These are phyloP conservation scores for Mastomys natalensis DNA, from an alignment of 2,113 vertebrate species.

Conservation along the genomic window DNA sequence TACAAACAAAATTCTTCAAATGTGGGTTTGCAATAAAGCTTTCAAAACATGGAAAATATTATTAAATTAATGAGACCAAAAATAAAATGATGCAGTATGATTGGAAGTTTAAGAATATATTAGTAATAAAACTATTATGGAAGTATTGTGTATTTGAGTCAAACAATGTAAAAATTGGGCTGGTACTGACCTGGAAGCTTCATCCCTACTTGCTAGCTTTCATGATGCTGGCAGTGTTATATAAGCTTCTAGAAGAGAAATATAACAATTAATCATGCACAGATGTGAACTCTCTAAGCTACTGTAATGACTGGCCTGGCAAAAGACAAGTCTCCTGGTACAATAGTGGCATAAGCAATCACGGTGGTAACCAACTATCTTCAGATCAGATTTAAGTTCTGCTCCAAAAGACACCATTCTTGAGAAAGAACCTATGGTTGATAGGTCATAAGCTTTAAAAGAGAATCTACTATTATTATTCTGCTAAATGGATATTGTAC, in stretches of 20 bases:
- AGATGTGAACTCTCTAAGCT: background rate
- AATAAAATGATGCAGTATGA: background rate
- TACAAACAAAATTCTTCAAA: background rate
- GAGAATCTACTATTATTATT: background rate
- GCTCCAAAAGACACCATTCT: background rate
- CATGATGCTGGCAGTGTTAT: background rate
- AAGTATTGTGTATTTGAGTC: background rate
- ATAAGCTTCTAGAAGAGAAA: background rate
- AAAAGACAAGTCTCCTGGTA: background rate
- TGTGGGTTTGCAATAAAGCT: background rate
- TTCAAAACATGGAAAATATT: background rate
- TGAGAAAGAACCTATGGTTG: background rate
- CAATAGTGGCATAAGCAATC: background rate
- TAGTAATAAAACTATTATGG: background rate
- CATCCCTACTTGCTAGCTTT: background rate
- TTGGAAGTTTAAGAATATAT: background rate
- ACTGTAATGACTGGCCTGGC: background rate
- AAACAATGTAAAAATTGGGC: background rate
- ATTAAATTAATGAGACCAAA: constrained; percentile 33
- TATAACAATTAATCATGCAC: background rate
- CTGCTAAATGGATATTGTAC: background rate
- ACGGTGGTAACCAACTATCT: background rate
- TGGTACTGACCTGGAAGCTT: background rate
- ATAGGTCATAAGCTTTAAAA: background rate
- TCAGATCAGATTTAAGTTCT: background rate